A percentile compares a stretch with the other conserved stretches of the same genome.
phyloP scores from a whole-genome alignment of 2,797 vertebrate species.

The Gymnothorax javanicus region DNA sequence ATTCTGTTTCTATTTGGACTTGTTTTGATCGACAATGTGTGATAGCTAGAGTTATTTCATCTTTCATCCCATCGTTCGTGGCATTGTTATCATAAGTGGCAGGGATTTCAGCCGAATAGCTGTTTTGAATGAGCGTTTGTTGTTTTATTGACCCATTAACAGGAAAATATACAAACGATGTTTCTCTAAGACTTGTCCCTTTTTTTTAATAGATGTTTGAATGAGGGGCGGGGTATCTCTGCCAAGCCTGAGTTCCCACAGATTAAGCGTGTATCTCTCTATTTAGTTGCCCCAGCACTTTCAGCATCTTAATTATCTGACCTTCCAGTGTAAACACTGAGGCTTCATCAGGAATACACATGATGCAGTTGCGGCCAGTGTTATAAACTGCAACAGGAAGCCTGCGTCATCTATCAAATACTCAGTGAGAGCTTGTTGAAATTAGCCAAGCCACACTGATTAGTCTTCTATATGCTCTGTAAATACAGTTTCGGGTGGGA shows the following conservation, averaged over 20 bases:
- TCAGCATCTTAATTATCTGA: slow-evolving; percentile 46
- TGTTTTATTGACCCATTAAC: neutral
- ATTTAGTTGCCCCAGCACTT: slow-evolving; percentile 32
- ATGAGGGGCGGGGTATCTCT: neutral
- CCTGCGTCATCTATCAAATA: slow-evolving; percentile 19
- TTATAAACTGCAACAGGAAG: slow-evolving; percentile 43
- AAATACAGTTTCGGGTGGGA: neutral
- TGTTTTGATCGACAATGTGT: neutral
- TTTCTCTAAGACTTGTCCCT: neutral
- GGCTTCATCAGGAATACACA: slow-evolving; percentile 17
- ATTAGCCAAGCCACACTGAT: neutral
- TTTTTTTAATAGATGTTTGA: slow-evolving; percentile 14
- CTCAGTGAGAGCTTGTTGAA: slow-evolving; percentile 25
- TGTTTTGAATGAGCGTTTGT: slow-evolving; percentile 18
- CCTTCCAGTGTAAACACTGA: slow-evolving; percentile 39
- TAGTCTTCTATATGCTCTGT: slow-evolving; percentile 4
- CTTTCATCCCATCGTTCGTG: neutral
- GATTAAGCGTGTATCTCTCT: slow-evolving; percentile 35
- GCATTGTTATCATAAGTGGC: neutral
- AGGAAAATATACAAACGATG: neutral
- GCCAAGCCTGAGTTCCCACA: slow-evolving; percentile 52
- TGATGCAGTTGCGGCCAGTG: slow-evolving; percentile 13
- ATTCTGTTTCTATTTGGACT: neutral
- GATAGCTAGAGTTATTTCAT: neutral
- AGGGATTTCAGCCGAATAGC: neutral